A percentile compares a stretch with the other conserved stretches of the same genome.
Evolutionary conservation across 2,113 vertebrate genomes (phyloP).

Genomic region (Peromyscus maniculatus): DNA sequence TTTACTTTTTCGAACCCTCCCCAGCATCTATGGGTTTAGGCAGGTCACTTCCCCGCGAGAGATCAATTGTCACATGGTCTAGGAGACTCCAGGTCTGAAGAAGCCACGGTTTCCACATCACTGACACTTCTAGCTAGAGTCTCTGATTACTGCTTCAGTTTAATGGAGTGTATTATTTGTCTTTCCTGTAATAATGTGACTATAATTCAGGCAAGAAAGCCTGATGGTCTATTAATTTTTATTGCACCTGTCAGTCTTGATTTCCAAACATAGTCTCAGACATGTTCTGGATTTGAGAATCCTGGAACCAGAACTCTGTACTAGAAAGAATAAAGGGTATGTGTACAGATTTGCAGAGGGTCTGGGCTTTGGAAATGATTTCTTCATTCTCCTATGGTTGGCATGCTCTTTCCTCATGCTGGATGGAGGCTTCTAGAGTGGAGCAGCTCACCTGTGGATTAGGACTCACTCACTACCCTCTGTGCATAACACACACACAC

Average conservation of each 20-base stretch:
- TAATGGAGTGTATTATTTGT: neutral
- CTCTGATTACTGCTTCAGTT: neutral
- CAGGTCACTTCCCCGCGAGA: neutral
- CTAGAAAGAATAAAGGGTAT: neutral
- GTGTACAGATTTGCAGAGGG: neutral
- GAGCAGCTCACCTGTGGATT: neutral
- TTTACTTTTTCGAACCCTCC: neutral
- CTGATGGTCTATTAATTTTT: neutral
- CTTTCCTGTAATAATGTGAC: neutral
- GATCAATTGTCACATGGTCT: neutral
- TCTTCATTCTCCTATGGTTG: neutral
- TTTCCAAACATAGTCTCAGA: conserved; percentile 29
- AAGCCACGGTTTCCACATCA: neutral
- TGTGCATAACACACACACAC: neutral
- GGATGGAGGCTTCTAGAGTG: neutral
- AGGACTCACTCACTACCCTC: no score
- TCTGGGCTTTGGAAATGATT: neutral
- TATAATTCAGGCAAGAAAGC: neutral
- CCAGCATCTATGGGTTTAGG: neutral
- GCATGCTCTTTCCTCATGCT: neutral
- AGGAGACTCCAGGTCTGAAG: neutral
- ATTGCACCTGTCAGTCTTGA: neutral
- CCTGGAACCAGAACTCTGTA: neutral
- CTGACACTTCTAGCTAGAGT: neutral
- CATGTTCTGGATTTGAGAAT: neutral